Percentiles rank a stretch among this genome's conserved stretches.
phyloP scores from a whole-genome alignment of 2,113 vertebrate species.

The Uropsilus gracilis region DNA sequence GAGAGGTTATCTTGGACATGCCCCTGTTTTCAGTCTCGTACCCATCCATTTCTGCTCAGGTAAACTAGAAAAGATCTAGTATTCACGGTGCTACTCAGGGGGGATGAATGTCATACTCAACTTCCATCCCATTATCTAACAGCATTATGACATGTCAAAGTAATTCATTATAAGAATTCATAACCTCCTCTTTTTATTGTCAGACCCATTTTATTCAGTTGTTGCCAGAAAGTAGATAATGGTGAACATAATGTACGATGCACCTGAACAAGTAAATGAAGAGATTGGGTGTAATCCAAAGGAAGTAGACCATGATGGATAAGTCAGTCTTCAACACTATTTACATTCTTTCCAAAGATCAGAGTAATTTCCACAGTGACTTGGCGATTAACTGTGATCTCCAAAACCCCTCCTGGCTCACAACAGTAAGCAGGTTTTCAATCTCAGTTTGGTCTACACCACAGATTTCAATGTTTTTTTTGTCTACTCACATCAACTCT shows the following conservation, averaged over 20 bases:
- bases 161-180: not conserved
- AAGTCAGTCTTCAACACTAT: not conserved
- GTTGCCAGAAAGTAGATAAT: not conserved
- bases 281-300: not conserved
- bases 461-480: not conserved
- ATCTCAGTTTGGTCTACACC: not conserved
- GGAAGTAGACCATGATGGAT: not conserved
- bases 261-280: not conserved
- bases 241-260: not conserved
- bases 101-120: not conserved
- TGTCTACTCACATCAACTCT: not conserved
- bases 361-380: not conserved
- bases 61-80: conserved; percentile 19
- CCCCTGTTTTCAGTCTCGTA: not conserved
- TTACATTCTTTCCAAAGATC: not conserved
- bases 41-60: conserved; percentile 22
- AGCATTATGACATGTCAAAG: not conserved
- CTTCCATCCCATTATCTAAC: not conserved
- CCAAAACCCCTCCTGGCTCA: not conserved
- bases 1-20: conserved; percentile 38
- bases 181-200: not conserved
- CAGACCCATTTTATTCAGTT: not conserved
- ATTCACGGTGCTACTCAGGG: not conserved
- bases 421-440: not conserved
- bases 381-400: not conserved